phyloP scores from a whole-genome alignment of 2,113 vertebrate genomes.

The Lucifuga dentata region DNA sequence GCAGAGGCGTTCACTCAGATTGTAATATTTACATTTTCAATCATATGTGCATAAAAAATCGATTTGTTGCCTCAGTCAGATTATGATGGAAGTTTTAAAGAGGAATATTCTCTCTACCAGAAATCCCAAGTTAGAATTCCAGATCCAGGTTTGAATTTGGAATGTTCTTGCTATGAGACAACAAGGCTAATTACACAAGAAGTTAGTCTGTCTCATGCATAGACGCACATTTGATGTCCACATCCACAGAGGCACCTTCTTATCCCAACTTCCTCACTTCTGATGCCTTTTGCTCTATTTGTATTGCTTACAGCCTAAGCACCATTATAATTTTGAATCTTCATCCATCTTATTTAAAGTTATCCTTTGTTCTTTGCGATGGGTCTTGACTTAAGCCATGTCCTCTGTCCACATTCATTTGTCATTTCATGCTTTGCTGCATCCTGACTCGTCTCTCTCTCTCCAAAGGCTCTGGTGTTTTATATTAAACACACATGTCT shows the following conservation, averaged over 20 bases:
- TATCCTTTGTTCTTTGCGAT: constrained; percentile 58
- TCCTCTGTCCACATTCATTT: constrained; percentile 67
- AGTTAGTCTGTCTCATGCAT: too few relatives aligned
- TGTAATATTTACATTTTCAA: too few relatives aligned
- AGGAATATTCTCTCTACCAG: too few relatives aligned
- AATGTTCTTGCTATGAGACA: too few relatives aligned
- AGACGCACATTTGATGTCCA: constrained; percentile 26
- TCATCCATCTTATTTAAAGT: constrained; percentile 50
- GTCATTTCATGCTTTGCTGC: constrained; percentile 53
- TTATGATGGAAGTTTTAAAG: too few relatives aligned
- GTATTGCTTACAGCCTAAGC: constrained; percentile 37
- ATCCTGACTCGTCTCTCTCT: constrained; percentile 40
- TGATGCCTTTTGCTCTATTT: constrained; percentile 14
- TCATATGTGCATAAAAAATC: too few relatives aligned
- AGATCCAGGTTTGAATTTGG: too few relatives aligned
- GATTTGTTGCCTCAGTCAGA: too few relatives aligned
- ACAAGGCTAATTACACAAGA: too few relatives aligned
- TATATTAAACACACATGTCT: constrained; percentile 58
- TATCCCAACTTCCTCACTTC: constrained; percentile 35
- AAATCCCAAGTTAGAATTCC: too few relatives aligned
- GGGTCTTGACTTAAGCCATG: constrained; percentile 50
- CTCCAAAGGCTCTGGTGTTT: constrained; percentile 55
- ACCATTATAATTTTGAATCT: constrained; percentile 41
- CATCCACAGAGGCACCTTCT: constrained; percentile 13
- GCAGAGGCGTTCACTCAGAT: too few relatives aligned